Percentiles rank a stretch among this genome's conserved stretches.
Conservation (phyloP, 2,113 vertebrate species). For the Peromyscus polionotus region DNA sequence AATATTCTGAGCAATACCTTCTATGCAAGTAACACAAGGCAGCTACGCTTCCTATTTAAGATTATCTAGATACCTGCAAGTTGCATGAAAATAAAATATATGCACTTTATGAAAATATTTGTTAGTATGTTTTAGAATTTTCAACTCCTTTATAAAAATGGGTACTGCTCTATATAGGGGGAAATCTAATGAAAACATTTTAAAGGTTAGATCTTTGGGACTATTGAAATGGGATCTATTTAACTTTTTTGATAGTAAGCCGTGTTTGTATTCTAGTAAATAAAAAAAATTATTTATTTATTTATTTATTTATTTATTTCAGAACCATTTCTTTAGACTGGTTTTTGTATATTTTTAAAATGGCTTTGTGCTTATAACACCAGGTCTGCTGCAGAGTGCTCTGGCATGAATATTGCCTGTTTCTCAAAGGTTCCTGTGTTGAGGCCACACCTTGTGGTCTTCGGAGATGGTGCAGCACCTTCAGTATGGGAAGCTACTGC, state of each 20-base stretch:
- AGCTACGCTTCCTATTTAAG: neutral
- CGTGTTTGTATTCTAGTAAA: neutral
- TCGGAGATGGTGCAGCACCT: neutral
- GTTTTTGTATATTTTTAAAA: neutral
- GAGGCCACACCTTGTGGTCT: neutral
- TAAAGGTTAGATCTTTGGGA: neutral
- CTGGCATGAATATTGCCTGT: neutral
- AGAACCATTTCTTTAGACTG: neutral
- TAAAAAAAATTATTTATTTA: neutral
- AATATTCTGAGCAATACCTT: slow-evolving; percentile 46
- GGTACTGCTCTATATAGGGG: too few relatives aligned
- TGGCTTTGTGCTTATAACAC: neutral
- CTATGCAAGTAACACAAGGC: neutral
- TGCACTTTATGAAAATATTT: neutral
- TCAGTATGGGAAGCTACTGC: neutral
- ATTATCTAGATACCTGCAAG: neutral
- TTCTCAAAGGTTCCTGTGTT: neutral
- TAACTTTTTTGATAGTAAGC: neutral
- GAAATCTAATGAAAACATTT: neutral
- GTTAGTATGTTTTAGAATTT: neutral
- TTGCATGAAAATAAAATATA: neutral
- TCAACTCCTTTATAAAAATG: neutral
- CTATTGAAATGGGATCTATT: neutral
- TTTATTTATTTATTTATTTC: neutral
- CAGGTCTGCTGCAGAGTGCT: neutral